Conservation (phyloP, 2,797 vertebrate species). For the Spea hammondii region DNA sequence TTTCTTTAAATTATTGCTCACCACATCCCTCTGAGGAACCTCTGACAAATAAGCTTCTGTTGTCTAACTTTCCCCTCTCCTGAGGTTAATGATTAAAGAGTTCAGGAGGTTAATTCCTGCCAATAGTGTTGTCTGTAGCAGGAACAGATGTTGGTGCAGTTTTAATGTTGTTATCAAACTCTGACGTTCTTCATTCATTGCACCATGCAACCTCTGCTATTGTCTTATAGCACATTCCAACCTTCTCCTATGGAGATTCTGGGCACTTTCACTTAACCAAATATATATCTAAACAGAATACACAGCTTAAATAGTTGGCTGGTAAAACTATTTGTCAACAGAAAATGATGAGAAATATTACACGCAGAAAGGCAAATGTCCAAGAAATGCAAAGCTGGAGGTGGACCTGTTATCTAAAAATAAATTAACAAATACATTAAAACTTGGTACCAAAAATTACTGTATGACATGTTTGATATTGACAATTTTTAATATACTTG, state of each 20-base stretch:
- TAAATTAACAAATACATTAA: too few relatives aligned
- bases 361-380: too few relatives aligned
- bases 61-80: constrained; percentile 83
- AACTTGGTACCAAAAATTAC: too few relatives aligned
- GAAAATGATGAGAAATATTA: too few relatives aligned
- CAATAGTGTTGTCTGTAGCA: constrained; percentile 88
- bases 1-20: constrained; percentile 87
- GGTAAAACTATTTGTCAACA: too few relatives aligned
- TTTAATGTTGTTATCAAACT: constrained; percentile 99
- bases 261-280: constrained; percentile 72
- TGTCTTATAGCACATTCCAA: constrained; percentile 85
- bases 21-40: constrained; percentile 71
- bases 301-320: too few relatives aligned
- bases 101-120: constrained; percentile 90
- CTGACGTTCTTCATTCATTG: constrained; percentile 84
- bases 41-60: constrained; percentile 91
- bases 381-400: too few relatives aligned
- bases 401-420: too few relatives aligned
- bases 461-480: too few relatives aligned
- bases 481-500: too few relatives aligned
- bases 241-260: constrained; percentile 83
- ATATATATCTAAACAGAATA: too few relatives aligned
- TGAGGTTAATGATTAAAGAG: constrained; percentile 93
- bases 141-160: constrained; percentile 96
- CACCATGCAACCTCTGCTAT: constrained; percentile 69